phyloP scores from a whole-genome alignment of 2,888 invertebrate genomes.

The Baronia brevicornis region DNA sequence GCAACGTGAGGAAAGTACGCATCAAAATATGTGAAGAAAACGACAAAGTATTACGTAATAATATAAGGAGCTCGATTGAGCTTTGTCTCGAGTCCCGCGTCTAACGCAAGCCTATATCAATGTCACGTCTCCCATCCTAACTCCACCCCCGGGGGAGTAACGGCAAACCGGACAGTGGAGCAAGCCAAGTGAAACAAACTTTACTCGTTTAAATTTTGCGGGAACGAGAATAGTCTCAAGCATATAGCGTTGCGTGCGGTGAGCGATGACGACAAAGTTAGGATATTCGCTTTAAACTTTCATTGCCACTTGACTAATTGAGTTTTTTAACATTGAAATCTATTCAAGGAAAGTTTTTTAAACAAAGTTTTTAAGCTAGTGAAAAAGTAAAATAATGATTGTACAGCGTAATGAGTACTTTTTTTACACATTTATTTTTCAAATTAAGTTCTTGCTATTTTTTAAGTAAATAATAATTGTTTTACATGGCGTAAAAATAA shows the following conservation, averaged over 20 bases:
- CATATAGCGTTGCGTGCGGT: slow-evolving; percentile 55
- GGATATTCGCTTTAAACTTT: slow-evolving; percentile 47
- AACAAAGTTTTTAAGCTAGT: too few species aligned
- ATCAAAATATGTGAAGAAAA: slow-evolving; percentile 10
- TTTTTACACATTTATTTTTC: too few species aligned
- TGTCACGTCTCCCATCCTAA: slow-evolving; percentile 28
- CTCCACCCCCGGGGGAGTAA: slow-evolving; percentile 17
- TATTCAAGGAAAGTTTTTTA: slow-evolving; percentile 3
- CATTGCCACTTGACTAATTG: slow-evolving; percentile 43
- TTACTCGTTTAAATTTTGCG: slow-evolving; percentile 75
- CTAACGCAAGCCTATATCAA: slow-evolving; percentile 51
- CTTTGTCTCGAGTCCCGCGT: slow-evolving; percentile 19
- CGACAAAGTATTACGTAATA: slow-evolving; percentile 31
- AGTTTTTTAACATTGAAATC: slow-evolving; percentile 35
- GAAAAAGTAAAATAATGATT: slow-evolving; percentile 12
- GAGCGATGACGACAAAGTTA: slow-evolving; percentile 52
- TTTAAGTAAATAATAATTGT: too few species aligned
- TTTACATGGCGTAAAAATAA: too few species aligned
- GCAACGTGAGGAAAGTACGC: too few species aligned
- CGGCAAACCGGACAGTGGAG: slow-evolving; percentile 54
- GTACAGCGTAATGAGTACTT: too few species aligned
- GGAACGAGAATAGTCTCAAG: slow-evolving; percentile 49
- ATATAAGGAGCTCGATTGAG: slow-evolving; percentile 27
- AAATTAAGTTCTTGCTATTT: too few species aligned
- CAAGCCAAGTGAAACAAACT: slow-evolving; percentile 66